Conservation (phyloP, 2,797 vertebrate species). For the Ibycter americanus region DNA sequence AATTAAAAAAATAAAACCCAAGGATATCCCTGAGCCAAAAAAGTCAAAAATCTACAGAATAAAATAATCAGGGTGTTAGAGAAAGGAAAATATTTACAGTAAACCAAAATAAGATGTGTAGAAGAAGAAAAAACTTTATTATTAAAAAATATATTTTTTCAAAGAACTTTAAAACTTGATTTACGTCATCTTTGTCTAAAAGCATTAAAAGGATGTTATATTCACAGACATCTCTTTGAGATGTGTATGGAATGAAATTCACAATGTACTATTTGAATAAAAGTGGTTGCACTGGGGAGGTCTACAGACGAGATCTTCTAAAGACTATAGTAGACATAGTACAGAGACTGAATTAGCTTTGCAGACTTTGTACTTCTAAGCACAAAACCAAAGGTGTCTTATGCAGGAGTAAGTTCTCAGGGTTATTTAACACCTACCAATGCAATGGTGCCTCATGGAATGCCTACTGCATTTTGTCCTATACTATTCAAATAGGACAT, state of each 20-base stretch:
- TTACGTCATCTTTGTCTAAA: neutral
- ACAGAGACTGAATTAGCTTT: neutral
- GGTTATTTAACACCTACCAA: neutral
- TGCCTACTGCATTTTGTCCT: neutral
- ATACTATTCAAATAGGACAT: neutral
- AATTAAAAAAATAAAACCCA: neutral
- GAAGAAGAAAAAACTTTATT: neutral
- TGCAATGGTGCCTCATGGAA: neutral
- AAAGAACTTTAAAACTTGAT: neutral
- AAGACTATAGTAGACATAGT: neutral
- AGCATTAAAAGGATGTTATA: neutral
- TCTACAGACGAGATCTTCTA: neutral
- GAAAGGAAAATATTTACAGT: neutral
- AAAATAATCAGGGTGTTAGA: neutral
- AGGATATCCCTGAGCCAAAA: neutral
- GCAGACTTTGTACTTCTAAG: neutral
- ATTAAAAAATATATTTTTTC: neutral
- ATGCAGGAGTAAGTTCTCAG: neutral
- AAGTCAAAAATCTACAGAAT: neutral
- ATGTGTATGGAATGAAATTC: neutral
- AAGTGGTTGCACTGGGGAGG: neutral
- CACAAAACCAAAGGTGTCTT: neutral
- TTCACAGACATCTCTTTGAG: neutral
- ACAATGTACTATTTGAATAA: neutral
- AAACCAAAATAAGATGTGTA: neutral